These are phyloP conservation scores for Drosophila suzukii DNA, from an alignment of 1,140 invertebrate genomes.

Conservation along the genomic window DNA sequence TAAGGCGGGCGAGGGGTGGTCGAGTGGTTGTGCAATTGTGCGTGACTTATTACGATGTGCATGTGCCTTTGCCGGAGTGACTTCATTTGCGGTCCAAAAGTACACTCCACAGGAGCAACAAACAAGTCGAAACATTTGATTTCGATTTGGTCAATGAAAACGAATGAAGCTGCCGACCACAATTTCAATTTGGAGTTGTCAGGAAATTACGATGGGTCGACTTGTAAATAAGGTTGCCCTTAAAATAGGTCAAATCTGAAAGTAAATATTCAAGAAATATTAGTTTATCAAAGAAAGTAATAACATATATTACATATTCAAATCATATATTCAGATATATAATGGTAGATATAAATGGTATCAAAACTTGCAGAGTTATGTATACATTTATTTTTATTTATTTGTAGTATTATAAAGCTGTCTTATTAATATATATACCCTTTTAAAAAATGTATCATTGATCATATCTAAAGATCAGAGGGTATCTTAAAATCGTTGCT, in stretches of 20 bases:
- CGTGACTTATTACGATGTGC: constrained; percentile 55
- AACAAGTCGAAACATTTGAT: constrained; percentile 38
- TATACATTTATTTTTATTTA: too few species aligned
- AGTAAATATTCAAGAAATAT: not conserved
- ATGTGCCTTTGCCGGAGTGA: constrained; percentile 37
- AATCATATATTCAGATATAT: too few species aligned
- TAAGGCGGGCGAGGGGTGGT: constrained; percentile 14
- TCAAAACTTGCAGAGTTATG: too few species aligned
- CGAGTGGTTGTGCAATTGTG: constrained; percentile 73
- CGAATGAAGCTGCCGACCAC: not conserved
- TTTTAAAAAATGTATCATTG: too few species aligned
- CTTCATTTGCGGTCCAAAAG: constrained; percentile 69
- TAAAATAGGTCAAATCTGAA: not conserved
- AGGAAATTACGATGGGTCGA: not conserved
- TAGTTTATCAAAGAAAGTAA: not conserved
- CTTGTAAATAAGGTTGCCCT: not conserved
- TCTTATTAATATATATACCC: too few species aligned
- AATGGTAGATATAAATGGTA: too few species aligned
- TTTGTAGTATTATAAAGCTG: too few species aligned
- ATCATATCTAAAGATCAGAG: too few species aligned
- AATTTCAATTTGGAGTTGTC: not conserved
- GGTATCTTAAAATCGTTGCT: too few species aligned
- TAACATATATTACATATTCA: too few species aligned
- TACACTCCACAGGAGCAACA: constrained; percentile 38
- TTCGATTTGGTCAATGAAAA: constrained; percentile 18